Evolutionary conservation across 92 coral and sea anemone genomes (phyloP).

Genomic region (Epizoanthus illoricatus): DNA sequence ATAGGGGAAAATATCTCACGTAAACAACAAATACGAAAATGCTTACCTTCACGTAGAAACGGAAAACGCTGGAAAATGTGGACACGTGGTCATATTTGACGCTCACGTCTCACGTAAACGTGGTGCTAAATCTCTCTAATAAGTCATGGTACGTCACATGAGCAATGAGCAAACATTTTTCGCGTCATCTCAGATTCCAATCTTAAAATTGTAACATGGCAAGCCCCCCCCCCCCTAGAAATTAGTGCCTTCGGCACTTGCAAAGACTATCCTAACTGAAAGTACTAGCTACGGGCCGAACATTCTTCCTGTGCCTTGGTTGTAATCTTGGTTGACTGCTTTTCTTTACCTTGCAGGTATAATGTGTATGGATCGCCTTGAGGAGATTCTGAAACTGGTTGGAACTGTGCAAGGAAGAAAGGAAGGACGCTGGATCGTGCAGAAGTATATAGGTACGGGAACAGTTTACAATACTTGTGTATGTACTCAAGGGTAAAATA

Average conservation of each 20-base stretch:
- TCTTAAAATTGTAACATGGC: too few relatives aligned
- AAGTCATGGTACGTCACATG: too few relatives aligned
- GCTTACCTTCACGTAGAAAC: too few relatives aligned
- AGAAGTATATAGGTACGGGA: slow-evolving; percentile 89
- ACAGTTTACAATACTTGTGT: not conserved
- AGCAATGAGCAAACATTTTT: too few relatives aligned
- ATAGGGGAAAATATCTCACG: too few relatives aligned
- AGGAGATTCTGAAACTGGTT: slow-evolving; percentile 87
- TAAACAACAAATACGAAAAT: too few relatives aligned
- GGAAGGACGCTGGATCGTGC: slow-evolving; percentile 94
- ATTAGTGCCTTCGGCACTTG: not conserved
- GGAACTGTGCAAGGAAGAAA: slow-evolving; percentile 83
- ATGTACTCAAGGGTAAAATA: too few relatives aligned
- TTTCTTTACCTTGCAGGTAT: slow-evolving; percentile 51
- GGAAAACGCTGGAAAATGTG: too few relatives aligned
- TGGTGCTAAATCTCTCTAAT: too few relatives aligned
- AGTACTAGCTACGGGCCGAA: not conserved
- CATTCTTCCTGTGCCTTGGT: not conserved
- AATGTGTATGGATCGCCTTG: slow-evolving; percentile 89
- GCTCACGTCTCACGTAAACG: too few relatives aligned
- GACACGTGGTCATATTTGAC: too few relatives aligned
- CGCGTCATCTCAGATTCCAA: not conserved
- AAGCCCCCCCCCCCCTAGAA: not conserved
- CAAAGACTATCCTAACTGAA: too few relatives aligned
- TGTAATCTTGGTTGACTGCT: not conserved